Conservation (phyloP, 2,113 vertebrate species). For the Sporophila hypoxantha region DNA sequence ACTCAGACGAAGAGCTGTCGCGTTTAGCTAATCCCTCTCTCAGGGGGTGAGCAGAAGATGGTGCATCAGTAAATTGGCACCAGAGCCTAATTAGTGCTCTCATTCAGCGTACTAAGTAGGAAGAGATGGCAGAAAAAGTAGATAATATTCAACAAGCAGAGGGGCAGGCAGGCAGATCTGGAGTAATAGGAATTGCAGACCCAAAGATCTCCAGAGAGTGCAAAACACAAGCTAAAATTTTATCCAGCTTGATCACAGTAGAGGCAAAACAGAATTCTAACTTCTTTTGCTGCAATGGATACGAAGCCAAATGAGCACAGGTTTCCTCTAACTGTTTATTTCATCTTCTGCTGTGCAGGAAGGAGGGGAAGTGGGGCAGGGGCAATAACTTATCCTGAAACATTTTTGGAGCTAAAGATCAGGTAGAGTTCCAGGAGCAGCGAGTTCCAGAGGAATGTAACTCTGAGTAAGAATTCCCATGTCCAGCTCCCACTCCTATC, state of each 20-base stretch:
- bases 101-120: slow-evolving; percentile 26
- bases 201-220: slow-evolving; percentile 7
- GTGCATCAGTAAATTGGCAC: slow-evolving; percentile 51
- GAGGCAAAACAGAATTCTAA: slow-evolving; percentile 9
- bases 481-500: slow-evolving; percentile 31
- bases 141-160: slow-evolving; percentile 19
- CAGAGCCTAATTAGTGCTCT: slow-evolving; percentile 36
- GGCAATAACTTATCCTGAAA: slow-evolving; percentile 31
- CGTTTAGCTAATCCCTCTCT: slow-evolving; percentile 26
- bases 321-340: slow-evolving; percentile 10
- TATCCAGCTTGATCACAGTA: slow-evolving; percentile 10
- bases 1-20: not conserved
- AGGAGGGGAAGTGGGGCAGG: not conserved
- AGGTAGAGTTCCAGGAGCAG: slow-evolving; percentile 36
- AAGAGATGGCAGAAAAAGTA: slow-evolving; percentile 27
- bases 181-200: slow-evolving; percentile 21
- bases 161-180: slow-evolving; percentile 22
- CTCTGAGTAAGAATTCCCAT: slow-evolving; percentile 7
- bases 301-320: not conserved
- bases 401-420: slow-evolving; percentile 41
- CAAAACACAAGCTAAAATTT: slow-evolving; percentile 22
- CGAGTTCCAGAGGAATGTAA: slow-evolving; percentile 16
- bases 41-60: slow-evolving; percentile 35
- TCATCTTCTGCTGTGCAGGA: not conserved
- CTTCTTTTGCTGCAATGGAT: not conserved